These are phyloP conservation scores for Nemoura dubitans DNA, from an alignment of 2,888 invertebrate species.

Conservation along the genomic window DNA sequence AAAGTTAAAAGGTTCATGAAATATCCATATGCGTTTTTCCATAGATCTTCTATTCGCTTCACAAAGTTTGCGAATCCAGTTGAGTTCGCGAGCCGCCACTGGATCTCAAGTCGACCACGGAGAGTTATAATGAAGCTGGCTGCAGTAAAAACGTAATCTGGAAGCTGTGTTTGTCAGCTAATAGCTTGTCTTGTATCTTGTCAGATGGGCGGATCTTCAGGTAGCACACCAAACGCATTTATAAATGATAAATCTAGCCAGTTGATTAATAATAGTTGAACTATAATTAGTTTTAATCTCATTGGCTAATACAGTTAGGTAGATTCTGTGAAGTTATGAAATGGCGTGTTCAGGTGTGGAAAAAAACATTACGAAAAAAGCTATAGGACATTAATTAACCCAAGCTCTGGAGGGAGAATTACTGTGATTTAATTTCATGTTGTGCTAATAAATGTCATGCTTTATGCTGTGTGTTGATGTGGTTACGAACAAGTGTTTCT, in stretches of 20 bases:
- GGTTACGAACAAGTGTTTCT: background rate
- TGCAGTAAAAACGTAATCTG: slow-evolving; percentile 22
- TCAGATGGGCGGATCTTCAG: slow-evolving; percentile 25
- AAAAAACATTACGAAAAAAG: background rate
- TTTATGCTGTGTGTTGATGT: background rate
- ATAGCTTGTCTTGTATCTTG: slow-evolving; percentile 23
- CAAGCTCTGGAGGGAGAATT: background rate
- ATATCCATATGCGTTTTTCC: too few relatives aligned
- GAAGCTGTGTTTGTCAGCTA: slow-evolving; percentile 29
- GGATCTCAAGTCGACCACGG: background rate
- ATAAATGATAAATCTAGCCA: background rate
- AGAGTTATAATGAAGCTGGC: slow-evolving; percentile 18
- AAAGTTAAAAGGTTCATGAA: too few relatives aligned
- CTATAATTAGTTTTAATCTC: slow-evolving; percentile 12
- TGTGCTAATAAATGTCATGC: background rate
- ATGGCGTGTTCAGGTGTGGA: background rate
- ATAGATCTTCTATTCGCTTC: too few relatives aligned
- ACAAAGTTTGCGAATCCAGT: too few relatives aligned
- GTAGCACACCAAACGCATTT: slow-evolving; percentile 21
- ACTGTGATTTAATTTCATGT: background rate
- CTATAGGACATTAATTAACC: background rate
- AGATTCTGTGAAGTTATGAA: background rate
- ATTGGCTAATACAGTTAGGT: background rate
- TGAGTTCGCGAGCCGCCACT: background rate
- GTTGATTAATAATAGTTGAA: slow-evolving; percentile 2